Conservation (phyloP, 2,113 vertebrate genomes). For the Hirundichthys speculiger region DNA sequence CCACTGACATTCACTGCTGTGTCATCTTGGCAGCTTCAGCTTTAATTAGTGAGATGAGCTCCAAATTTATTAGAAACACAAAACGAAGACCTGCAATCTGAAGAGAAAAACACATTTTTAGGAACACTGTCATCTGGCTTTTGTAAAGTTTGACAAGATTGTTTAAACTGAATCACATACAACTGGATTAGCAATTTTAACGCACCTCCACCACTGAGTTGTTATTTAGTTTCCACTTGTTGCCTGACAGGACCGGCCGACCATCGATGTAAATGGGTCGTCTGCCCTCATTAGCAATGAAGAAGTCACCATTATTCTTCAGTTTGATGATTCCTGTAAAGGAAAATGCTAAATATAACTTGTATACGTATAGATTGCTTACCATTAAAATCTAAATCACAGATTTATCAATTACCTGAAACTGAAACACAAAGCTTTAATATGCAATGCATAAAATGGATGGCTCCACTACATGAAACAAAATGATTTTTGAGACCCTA, state of each 20-base stretch:
- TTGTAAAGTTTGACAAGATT: no score
- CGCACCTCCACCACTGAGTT: constrained; percentile 94
- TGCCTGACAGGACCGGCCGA: constrained; percentile 91
- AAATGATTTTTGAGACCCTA: background rate
- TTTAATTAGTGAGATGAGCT: constrained; percentile 94
- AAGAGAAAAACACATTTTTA: constrained; percentile 8
- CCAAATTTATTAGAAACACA: constrained; percentile 96
- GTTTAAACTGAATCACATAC: no score
- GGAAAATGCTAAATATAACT: background rate
- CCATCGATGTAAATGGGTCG: constrained; percentile 95
- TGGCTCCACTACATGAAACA: no score
- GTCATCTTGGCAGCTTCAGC: constrained; percentile 94
- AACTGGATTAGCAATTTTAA: constrained; percentile 23
- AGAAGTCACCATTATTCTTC: constrained; percentile 96
- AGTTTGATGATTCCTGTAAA: constrained; percentile 91
- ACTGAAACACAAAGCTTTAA: no score
- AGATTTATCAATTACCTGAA: no score
- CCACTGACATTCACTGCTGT: constrained; percentile 81
- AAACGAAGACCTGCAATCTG: constrained; percentile 95
- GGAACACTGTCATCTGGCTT: no score
- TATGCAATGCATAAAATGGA: no score
- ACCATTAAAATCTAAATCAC: no score
- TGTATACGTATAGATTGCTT: no score
- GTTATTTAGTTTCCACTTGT: constrained; percentile 97
- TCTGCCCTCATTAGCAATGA: constrained; percentile 93